Evolutionary conservation across 2,113 vertebrate genomes (phyloP), one percentile per base, ranked within the genome.

Genomic region (Tympanuchus pallidicinctus): DNA sequence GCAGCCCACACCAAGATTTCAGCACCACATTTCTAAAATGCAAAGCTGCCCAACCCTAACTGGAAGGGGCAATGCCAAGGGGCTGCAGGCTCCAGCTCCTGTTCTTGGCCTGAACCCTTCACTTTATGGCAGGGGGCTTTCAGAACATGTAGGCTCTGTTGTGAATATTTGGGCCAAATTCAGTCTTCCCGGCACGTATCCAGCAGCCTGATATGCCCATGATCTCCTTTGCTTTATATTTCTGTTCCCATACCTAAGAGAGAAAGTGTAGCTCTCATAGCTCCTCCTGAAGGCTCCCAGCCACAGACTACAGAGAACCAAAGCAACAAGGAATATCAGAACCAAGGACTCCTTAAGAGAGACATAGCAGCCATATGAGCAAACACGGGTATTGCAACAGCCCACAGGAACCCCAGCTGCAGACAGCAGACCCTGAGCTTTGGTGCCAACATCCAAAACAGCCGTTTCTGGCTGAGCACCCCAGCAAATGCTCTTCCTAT

Each of bases 1-100:
- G 67, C 90, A 88, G 59, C 94, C 93, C 75, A 95, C 92, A 66
- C 67, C 28, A 32, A 30, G 63, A 77, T 70, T 66, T 66, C 67
- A 89, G 45, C 9, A 7, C 56, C 45, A 40, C 1, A 0, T 74
- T 94, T 77, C 60, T 72, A 86, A 88, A 95, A 43, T 28, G 47
- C 28, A 47, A 71, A 69, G 20, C 54, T 50, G 13, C 30, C 45
- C 63, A 82, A 12, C 22, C 11, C 40, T 42, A 64, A 32, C 45
- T 50, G 3, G 11, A n/a, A 82, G 64, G 75, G 16, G 13, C n/a
- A 72, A 34, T 66, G 42, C 18, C 28, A 25, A 64, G 47, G 16
- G 16, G 63, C 34, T 76, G n/a, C 24, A 15, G 14, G 28, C 8
- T 50, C 1, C 61, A 20, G 30, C 24, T 80, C 43, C 11, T 79